phyloP scores from a whole-genome alignment of 2,888 invertebrate genomes.

The Philopedon plagiatum region DNA sequence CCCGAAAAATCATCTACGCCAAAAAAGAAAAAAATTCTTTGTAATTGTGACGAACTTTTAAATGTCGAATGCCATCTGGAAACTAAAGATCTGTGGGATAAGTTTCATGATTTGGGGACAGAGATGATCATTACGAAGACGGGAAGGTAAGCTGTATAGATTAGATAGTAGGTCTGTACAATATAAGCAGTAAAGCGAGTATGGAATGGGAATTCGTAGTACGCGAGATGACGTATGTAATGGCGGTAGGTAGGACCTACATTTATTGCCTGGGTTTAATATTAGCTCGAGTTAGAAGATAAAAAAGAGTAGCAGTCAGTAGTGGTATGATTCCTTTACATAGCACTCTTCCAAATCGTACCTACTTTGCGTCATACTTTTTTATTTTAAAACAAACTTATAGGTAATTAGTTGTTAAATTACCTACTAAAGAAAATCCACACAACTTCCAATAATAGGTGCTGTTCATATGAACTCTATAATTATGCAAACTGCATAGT shows the following conservation, averaged over 20 bases:
- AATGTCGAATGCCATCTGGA: conserved; percentile 82
- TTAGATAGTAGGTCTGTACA: no score
- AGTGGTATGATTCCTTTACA: no score
- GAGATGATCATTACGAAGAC: conserved; percentile 92
- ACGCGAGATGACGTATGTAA: no score
- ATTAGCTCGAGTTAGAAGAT: no score
- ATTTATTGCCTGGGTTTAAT: no score
- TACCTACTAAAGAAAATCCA: neutral
- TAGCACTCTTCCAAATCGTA: no score
- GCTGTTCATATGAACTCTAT: neutral
- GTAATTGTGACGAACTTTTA: conserved; percentile 77
- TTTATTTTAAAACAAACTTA: no score
- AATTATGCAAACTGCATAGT: neutral
- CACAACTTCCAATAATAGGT: neutral
- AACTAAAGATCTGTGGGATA: conserved; percentile 87
- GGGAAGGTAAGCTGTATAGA: conserved; percentile 75
- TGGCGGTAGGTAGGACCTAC: no score
- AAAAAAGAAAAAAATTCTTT: conserved; percentile 69
- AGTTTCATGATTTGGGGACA: conserved; percentile 83
- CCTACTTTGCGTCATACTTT: no score
- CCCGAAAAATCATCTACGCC: conserved; percentile 61
- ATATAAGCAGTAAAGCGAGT: no score
- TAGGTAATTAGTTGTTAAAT: neutral
- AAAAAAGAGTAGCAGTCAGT: no score
- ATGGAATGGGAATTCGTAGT: no score